These are phyloP conservation scores for Chlamydotis undulata DNA, from an alignment of 2,113 vertebrate species.

Conservation along the genomic window DNA sequence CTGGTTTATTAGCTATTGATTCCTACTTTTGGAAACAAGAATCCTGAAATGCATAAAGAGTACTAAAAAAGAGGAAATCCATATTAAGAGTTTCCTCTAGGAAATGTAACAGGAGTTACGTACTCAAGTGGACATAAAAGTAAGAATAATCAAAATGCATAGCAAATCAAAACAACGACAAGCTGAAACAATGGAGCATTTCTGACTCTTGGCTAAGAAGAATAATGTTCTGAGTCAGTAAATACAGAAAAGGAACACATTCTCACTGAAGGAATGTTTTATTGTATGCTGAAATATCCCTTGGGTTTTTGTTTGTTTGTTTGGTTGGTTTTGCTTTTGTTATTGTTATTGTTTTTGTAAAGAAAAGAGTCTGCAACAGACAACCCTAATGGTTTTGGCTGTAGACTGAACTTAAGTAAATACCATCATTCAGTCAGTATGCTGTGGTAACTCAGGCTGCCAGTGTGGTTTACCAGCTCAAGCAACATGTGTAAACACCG, in stretches of 20 bases:
- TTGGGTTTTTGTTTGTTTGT: slow-evolving; percentile 15
- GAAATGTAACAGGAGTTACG: slow-evolving; percentile 71
- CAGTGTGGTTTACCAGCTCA: slow-evolving; percentile 78
- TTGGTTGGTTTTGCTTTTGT: neutral
- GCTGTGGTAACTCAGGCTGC: slow-evolving; percentile 76
- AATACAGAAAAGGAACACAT: slow-evolving; percentile 77
- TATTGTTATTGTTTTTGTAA: neutral
- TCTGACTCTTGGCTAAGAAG: slow-evolving; percentile 53
- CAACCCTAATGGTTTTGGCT: slow-evolving; percentile 72
- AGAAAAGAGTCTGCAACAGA: slow-evolving; percentile 49
- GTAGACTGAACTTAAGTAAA: slow-evolving; percentile 73
- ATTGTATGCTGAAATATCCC: slow-evolving; percentile 56
- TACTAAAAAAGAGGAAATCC: slow-evolving; percentile 68
- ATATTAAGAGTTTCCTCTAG: slow-evolving; percentile 70
- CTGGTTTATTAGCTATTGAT: slow-evolving; percentile 50
- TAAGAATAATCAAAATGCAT: slow-evolving; percentile 67
- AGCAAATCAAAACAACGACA: slow-evolving; percentile 63
- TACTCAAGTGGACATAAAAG: slow-evolving; percentile 63
- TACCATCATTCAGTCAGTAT: slow-evolving; percentile 75
- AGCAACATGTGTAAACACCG: slow-evolving; percentile 77
- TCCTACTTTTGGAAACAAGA: slow-evolving; percentile 31
- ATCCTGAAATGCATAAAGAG: slow-evolving; percentile 71
- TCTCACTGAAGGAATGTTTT: slow-evolving; percentile 69
- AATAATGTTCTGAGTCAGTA: slow-evolving; percentile 72
- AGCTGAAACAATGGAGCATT: slow-evolving; percentile 57